Evolutionary conservation across 2,888 invertebrate species (phyloP), one percentile per base, ranked within the genome.

Genomic region (Andrena haemorrhoa): DNA sequence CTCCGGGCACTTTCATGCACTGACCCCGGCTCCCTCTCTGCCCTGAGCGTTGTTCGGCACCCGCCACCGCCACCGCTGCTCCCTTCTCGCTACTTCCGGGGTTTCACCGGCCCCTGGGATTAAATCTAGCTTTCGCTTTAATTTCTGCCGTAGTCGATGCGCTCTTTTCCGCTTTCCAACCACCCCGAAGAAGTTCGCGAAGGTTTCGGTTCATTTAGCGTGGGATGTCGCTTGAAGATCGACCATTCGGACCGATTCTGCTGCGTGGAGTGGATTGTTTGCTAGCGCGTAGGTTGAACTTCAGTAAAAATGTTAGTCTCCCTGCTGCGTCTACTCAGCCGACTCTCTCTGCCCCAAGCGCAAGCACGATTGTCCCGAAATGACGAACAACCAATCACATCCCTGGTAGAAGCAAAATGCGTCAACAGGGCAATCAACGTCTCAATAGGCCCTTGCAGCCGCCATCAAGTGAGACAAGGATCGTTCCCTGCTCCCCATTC

Each of bases 1-100:
- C 71, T 78, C 75, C 77, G 73, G 66, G 69, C 75, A 75, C 80
- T 85, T 79, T 84, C 78, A 58, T 79, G 33, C 75, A 49, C 72
- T 73, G 61, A 65, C 65, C 53, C 71, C 35, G 47, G 47, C 20
- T 23, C 49, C 60, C 41, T 35, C 2, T 6, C 35, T 20, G 69
- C 56, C 23, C 26, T 16, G n/a, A n/a, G 26, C 33, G 26, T 35
- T 26, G 53, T n/a, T 68, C 53, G 16, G 23, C 53, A 7, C 1
- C 8, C 35, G 49, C 12, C 16, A 56, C 12, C 16, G 26, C 23
- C 49, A 23, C 12, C 20, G 20, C 29, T 35, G 16, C 56, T 0
- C 26, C 56, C 1, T 23, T 53, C 10, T 33, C 60, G 4, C 66
- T 58, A 31, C 72, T 63, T 29, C 51, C 47, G 47, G 33, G 75